Percentiles rank a stretch among this genome's conserved stretches.
These are phyloP conservation scores for Prionailurus bengalensis DNA, from an alignment of 2,113 vertebrate genomes.

Conservation along the genomic window DNA sequence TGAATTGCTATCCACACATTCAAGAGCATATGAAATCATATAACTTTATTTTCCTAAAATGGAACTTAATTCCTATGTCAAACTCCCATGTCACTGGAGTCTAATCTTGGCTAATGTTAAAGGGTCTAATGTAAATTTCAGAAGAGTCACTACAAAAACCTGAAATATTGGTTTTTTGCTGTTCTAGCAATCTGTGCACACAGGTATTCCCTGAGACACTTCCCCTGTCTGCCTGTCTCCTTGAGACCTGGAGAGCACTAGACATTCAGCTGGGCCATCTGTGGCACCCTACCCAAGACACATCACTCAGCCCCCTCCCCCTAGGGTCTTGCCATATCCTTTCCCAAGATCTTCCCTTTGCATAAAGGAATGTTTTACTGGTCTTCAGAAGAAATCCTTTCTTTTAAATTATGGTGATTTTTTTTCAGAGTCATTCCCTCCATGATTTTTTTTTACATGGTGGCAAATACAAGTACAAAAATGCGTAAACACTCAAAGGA, in stretches of 20 bases:
- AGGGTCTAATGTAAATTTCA: not conserved
- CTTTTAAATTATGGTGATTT: constrained; percentile 1
- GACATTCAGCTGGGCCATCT: not conserved
- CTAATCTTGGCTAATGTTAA: not conserved
- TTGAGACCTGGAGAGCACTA: not conserved
- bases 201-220: not conserved
- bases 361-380: not conserved
- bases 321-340: not conserved
- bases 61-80: not conserved
- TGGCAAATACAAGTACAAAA: not conserved
- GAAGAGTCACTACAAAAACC: not conserved
- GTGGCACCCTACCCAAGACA: fast-evolving
- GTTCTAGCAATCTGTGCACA: not conserved
- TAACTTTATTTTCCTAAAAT: not conserved
- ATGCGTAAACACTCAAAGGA: not conserved
- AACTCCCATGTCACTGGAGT: not conserved
- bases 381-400: constrained; percentile 11
- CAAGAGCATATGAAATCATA: not conserved
- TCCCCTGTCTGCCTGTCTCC: not conserved
- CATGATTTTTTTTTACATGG: not conserved
- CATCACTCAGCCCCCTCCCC: not conserved
- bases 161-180: not conserved
- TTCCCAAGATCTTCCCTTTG: not conserved
- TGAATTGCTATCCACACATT: not conserved
- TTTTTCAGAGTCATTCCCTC: not conserved